Evolutionary conservation across 2,888 invertebrate species (phyloP).

Genomic region (Athalia cordata): DNA sequence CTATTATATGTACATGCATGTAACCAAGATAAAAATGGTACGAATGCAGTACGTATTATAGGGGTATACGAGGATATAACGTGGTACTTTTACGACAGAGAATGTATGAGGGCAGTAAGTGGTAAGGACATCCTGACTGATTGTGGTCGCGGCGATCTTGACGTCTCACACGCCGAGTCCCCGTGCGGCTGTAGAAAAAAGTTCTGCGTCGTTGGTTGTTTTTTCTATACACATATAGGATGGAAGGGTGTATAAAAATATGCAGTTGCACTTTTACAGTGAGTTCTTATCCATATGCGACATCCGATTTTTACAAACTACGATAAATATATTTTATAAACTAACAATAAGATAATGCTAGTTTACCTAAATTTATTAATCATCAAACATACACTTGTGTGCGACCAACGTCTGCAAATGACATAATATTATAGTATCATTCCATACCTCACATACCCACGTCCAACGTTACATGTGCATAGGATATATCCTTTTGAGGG

Average conservation of each 20-base stretch:
- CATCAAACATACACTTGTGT: too few relatives aligned
- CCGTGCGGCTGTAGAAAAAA: neutral
- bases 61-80: constrained; percentile 13
- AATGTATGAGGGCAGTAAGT: constrained; percentile 71
- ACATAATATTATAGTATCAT: too few relatives aligned
- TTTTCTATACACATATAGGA: neutral
- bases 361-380: neutral
- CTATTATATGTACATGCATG: neutral
- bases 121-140: constrained; percentile 72
- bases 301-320: too few relatives aligned
- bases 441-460: neutral
- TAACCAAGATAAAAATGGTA: constrained; percentile 2
- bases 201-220: neutral
- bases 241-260: too few relatives aligned
- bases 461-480: neutral
- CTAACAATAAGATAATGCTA: too few relatives aligned
- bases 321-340: too few relatives aligned
- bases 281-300: too few relatives aligned
- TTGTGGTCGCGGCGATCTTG: constrained; percentile 71
- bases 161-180: constrained; percentile 58
- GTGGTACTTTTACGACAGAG: constrained; percentile 54
- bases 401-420: too few relatives aligned
- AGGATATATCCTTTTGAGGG: constrained; percentile 50
- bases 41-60: neutral
- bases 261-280: too few relatives aligned